Evolutionary conservation across 1,140 invertebrate genomes (phyloP).

Genomic region (Tribolium castaneum): DNA sequence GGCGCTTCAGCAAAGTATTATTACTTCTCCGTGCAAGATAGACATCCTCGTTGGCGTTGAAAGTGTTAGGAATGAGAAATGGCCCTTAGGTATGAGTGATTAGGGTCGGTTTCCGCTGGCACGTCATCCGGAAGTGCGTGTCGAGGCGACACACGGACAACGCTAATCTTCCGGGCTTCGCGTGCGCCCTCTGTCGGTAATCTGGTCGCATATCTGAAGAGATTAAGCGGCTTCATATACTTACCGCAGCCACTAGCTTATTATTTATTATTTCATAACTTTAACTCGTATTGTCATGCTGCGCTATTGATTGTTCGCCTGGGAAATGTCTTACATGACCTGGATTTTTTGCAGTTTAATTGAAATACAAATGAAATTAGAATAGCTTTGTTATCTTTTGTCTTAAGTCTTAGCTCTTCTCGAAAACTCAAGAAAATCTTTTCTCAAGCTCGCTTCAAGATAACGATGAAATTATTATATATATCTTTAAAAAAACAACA

Average conservation of each 20-base stretch:
- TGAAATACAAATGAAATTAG: not conserved
- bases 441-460: no score
- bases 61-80: constrained; percentile 15
- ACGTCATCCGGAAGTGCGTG: constrained; percentile 53
- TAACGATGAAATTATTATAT: no score
- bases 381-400: no score
- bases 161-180: constrained; percentile 56
- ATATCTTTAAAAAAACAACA: no score
- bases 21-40: not conserved
- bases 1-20: not conserved
- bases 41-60: constrained; percentile 1
- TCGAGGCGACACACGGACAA: constrained; percentile 53
- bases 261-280: constrained; percentile 41
- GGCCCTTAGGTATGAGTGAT: constrained; percentile 32
- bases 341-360: constrained; percentile 11
- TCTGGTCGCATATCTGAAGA: constrained; percentile 54
- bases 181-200: constrained; percentile 51
- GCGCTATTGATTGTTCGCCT: constrained; percentile 14
- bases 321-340: constrained; percentile 36
- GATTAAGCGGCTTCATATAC: constrained; percentile 46
- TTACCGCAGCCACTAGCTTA: constrained; percentile 32
- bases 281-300: constrained; percentile 41
- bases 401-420: no score
- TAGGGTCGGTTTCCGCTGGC: constrained; percentile 37
- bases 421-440: no score